Conservation (phyloP, 2,113 vertebrate genomes). For the Dicaeum eximium region DNA sequence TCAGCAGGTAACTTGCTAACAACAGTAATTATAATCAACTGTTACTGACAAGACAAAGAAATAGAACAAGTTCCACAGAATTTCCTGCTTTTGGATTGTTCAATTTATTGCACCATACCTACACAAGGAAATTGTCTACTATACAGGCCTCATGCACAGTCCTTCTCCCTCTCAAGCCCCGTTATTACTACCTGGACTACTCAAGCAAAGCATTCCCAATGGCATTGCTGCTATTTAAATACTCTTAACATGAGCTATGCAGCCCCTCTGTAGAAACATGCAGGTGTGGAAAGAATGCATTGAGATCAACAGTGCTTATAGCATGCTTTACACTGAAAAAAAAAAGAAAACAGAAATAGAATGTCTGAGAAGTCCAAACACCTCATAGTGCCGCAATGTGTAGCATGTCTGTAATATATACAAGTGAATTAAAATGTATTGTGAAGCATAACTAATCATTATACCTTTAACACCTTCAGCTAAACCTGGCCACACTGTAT, state of each 20-base stretch:
- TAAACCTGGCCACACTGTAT: background rate
- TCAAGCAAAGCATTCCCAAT: background rate
- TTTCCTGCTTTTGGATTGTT: background rate
- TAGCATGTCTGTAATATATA: background rate
- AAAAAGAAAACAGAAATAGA: background rate
- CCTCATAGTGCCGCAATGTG: background rate
- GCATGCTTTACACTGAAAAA: background rate
- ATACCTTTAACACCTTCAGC: background rate
- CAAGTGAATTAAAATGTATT: background rate
- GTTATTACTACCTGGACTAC: background rate
- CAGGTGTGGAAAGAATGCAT: background rate
- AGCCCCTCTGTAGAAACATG: background rate
- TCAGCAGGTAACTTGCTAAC: background rate
- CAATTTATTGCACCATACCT: background rate
- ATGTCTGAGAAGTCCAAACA: background rate
- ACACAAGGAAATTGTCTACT: background rate
- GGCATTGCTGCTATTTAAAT: background rate
- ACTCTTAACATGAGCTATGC: background rate
- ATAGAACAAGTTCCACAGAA: background rate
- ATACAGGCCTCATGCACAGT: background rate
- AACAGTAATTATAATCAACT: background rate
- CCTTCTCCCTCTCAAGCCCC: background rate
- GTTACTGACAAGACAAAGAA: background rate
- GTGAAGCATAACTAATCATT: background rate
- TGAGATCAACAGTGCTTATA: background rate